Percentiles rank a stretch among this genome's conserved stretches.
Evolutionary conservation across 2,888 invertebrate genomes (phyloP).

Genomic region (Ferdinandea cuprea): DNA sequence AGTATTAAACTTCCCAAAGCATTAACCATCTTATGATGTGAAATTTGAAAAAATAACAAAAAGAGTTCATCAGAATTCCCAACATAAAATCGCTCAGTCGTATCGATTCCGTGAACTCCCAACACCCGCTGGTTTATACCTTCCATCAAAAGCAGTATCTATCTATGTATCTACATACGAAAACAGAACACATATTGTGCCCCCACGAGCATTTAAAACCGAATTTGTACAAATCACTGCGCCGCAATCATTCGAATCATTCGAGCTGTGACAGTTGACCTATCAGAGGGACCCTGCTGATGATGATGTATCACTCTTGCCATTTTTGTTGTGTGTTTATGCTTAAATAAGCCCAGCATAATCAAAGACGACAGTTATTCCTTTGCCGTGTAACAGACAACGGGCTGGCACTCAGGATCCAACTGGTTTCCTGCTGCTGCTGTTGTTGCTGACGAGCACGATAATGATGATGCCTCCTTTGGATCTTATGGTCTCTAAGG

Average conservation of each 20-base stretch:
- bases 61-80: conserved; percentile 67
- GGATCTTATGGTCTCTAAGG: conserved; percentile 54
- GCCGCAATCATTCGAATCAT: conserved; percentile 74
- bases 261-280: conserved; percentile 77
- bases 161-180: conserved; percentile 47
- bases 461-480: conserved; percentile 69
- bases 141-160: conserved; percentile 60
- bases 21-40: neutral
- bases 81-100: conserved; percentile 68
- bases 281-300: conserved; percentile 76
- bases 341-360: conserved; percentile 75
- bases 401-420: conserved; percentile 66
- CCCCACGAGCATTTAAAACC: conserved; percentile 69
- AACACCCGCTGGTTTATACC: conserved; percentile 73
- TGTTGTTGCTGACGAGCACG: conserved; percentile 69
- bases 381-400: conserved; percentile 72
- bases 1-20: conserved; percentile 56
- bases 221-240: conserved; percentile 75
- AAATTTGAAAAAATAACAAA: conserved; percentile 27
- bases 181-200: conserved; percentile 54
- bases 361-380: conserved; percentile 74
- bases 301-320: conserved; percentile 77
- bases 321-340: conserved; percentile 75
- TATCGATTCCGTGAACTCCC: conserved; percentile 73
- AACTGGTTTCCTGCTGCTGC: conserved; percentile 69